Evolutionary conservation across 2,113 vertebrate species (phyloP).

Genomic region (Todiramphus chloris): DNA sequence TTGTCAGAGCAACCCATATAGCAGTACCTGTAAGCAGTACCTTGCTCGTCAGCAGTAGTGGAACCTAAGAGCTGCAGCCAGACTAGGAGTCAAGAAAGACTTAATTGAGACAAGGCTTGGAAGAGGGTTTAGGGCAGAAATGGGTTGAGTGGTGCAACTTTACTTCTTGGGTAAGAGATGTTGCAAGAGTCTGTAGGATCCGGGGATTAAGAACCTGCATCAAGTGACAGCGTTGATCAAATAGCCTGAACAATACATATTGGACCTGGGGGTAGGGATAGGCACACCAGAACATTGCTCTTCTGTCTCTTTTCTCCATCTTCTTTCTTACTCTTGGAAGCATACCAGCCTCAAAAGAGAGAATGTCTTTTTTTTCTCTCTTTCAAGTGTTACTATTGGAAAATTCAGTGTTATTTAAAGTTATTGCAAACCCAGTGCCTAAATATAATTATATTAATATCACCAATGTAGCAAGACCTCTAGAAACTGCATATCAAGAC

Average conservation of each 20-base stretch:
- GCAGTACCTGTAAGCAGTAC: rapidly evolving
- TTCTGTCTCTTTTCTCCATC: rapidly evolving
- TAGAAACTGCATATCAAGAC: background rate
- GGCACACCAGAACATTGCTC: background rate
- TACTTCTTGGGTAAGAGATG: background rate
- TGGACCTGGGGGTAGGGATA: background rate
- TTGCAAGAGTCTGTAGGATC: background rate
- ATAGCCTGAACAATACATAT: background rate
- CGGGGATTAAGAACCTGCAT: background rate
- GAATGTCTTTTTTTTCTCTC: background rate
- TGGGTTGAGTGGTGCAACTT: background rate
- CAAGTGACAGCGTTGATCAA: background rate
- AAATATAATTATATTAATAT: background rate
- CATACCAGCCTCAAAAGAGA: background rate
- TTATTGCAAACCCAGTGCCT: background rate
- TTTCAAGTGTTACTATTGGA: background rate
- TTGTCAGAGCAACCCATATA: background rate
- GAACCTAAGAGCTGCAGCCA: background rate
- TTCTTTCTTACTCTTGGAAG: background rate
- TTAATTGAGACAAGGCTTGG: background rate
- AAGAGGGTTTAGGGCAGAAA: background rate
- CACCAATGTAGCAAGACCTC: background rate
- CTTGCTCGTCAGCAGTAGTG: background rate
- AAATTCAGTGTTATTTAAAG: background rate
- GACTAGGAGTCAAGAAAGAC: background rate